A percentile compares a stretch with the other conserved stretches of the same genome.
phyloP scores from a whole-genome alignment of 2,888 invertebrate genomes.

The Eugnorisma glareosa region DNA sequence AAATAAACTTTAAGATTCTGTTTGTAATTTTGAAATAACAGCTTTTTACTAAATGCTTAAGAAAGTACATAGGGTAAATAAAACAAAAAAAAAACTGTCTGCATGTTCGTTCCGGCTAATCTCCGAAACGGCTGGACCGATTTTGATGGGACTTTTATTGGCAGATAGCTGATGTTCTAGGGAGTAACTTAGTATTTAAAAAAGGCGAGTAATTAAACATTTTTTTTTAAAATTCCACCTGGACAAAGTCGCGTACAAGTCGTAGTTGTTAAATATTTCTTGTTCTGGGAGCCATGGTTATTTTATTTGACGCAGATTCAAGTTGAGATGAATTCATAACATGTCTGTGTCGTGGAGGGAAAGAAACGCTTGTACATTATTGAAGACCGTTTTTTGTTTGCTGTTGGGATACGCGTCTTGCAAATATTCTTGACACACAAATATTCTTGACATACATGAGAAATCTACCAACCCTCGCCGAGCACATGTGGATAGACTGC shows the following conservation, averaged over 20 bases:
- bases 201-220: too few relatives aligned
- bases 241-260: background rate
- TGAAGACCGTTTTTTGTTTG: background rate
- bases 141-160: background rate
- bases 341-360: background rate
- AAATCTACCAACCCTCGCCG: background rate
- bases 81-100: too few relatives aligned
- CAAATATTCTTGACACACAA: background rate
- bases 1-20: background rate
- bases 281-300: conserved; percentile 4
- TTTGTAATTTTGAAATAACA: background rate
- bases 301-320: conserved; percentile 24
- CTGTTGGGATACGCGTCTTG: background rate
- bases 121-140: background rate
- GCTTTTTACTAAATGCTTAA: background rate
- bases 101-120: background rate
- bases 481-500: background rate
- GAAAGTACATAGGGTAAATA: too few relatives aligned
- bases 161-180: background rate
- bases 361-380: background rate
- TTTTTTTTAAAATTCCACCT: too few relatives aligned
- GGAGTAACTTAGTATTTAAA: too few relatives aligned
- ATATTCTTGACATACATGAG: background rate
- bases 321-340: conserved; percentile 14
- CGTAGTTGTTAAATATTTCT: conserved; percentile 32